A percentile compares a stretch with the other conserved stretches of the same genome.
phyloP scores from a whole-genome alignment of 35 echinoderm and acorn worm species.

The Hemicentrotus pulcherrimus region DNA sequence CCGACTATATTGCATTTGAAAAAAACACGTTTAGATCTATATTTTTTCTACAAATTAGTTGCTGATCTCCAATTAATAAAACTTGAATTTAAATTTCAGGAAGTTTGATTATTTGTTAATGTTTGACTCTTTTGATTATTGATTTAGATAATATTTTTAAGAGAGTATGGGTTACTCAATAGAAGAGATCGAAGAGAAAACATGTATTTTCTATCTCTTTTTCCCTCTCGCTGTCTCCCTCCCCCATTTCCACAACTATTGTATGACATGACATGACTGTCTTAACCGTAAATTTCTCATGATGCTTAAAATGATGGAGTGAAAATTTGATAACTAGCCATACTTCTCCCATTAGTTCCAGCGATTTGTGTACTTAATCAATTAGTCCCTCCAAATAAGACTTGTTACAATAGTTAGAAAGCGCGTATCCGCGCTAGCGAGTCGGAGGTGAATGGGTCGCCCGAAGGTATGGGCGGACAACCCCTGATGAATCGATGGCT shows the following conservation, averaged over 20 bases:
- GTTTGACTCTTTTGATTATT: too few species aligned
- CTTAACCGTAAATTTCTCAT: neutral
- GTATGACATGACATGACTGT: neutral
- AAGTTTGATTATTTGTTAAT: too few species aligned
- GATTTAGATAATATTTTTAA: too few species aligned
- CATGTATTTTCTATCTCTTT: neutral
- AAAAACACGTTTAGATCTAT: too few species aligned
- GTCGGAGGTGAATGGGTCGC: neutral
- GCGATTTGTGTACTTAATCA: neutral
- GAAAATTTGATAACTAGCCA: conserved; percentile 4
- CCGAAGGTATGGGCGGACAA: neutral
- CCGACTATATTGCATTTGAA: too few species aligned
- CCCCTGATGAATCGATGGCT: conserved; percentile 20
- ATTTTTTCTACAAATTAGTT: too few species aligned
- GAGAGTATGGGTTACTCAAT: too few species aligned
- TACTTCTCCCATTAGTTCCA: neutral
- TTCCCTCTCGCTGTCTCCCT: neutral
- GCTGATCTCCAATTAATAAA: too few species aligned
- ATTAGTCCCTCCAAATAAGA: conserved; percentile 11
- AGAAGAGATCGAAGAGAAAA: too few species aligned
- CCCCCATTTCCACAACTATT: neutral
- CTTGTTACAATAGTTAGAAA: neutral
- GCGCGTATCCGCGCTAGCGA: neutral
- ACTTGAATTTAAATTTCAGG: too few species aligned
- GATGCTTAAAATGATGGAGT: neutral